Conservation (phyloP, 2,888 invertebrate species). For the Dynastes hyllus region DNA sequence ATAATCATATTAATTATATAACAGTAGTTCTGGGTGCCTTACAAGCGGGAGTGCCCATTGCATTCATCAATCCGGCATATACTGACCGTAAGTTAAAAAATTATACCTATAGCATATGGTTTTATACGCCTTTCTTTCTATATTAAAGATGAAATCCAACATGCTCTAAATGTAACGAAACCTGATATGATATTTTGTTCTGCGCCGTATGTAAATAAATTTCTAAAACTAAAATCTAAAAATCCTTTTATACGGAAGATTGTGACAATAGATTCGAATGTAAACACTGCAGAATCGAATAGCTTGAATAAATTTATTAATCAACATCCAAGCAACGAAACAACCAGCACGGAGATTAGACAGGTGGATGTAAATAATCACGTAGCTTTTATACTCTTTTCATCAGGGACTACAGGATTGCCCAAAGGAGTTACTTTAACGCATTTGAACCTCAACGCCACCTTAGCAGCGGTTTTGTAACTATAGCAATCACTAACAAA, state of each 20-base stretch:
- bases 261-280: conserved; percentile 30
- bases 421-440: conserved; percentile 80
- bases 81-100: conserved; percentile 46
- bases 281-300: not conserved
- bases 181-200: conserved; percentile 46
- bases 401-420: conserved; percentile 81
- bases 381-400: conserved; percentile 71
- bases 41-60: conserved; percentile 42
- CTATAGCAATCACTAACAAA: not conserved
- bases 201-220: conserved; percentile 30
- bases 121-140: not conserved
- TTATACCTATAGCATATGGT: not conserved
- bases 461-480: conserved; percentile 31
- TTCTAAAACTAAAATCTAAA: conserved; percentile 25
- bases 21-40: conserved; percentile 70
- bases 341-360: conserved; percentile 14
- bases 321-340: not conserved
- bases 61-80: conserved; percentile 42
- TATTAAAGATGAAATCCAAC: conserved; percentile 45
- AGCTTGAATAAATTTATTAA: conserved; percentile 20
- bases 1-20: conserved; percentile 78
- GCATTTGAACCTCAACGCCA: conserved; percentile 71
- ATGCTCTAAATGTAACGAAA: conserved; percentile 40
- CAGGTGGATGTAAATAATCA: conserved; percentile 52
- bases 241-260: conserved; percentile 44